Base-by-base conservation (phyloP, 2,888 invertebrate species). In the Aleiodes testaceus region DNA sequence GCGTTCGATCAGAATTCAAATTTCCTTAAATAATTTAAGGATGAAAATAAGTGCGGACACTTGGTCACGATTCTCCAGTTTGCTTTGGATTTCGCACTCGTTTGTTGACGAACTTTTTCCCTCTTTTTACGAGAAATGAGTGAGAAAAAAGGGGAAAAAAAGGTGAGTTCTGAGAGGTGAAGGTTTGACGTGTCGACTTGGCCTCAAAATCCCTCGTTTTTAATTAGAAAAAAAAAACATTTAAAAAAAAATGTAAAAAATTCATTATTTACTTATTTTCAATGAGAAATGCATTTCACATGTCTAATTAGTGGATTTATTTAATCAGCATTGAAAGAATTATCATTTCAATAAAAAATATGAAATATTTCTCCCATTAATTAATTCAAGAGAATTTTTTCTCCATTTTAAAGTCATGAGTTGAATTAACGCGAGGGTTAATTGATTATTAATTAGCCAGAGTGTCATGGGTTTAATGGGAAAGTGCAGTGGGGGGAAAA, bases 21-120 rank as follows among this genome's bases (percentile, higher is more conserved):
- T n/a, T n/a, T n/a, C n/a, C n/a, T n/a, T n/a, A n/a, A n/a, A n/a
- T n/a, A n/a, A 70, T 72, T 74, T 78, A 73, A 74, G 75, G 69
- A 63, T 59, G 70, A 44, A 71, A 66, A 69, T 55, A 72, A 64
- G 67, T 53, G 72, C 74, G 79, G n/a, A n/a, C 82, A 83, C 85
- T 86, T 84, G 82, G 84, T 83, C 85, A 85, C 85, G 85, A 84
- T 81, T 84, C 79, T 79, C 76, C 76, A 78, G 74, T 79, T 80
- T 78, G 79, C 77, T 79, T 79, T 79, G 78, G 82, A 74, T 77
- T 76, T 78, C 66, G 55, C 61, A 42, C 71, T 52, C 53, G 63
- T 66, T 66, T 49, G 67, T 67, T 67, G 49, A 53, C 70, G 68
- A 55, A 63, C 44, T 68, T 55, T 36, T 36, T 36, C 7, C 9